Percentiles rank a stretch among this genome's conserved stretches.
Evolutionary conservation across 2,113 vertebrate genomes (phyloP).

Genomic region (Rhagologus leucostigma): DNA sequence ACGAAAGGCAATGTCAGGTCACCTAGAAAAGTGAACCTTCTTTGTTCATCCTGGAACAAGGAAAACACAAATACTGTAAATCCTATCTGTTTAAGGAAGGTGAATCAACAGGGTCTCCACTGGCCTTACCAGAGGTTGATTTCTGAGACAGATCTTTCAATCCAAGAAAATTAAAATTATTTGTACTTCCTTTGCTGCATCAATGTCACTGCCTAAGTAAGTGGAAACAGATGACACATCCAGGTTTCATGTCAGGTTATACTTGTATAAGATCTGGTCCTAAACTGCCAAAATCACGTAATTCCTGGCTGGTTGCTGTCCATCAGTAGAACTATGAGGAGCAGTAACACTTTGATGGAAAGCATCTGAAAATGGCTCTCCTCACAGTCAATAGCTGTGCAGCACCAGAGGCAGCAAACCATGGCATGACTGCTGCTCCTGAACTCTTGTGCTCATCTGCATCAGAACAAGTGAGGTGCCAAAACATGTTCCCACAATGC

Average conservation of each 20-base stretch:
- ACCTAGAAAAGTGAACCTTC: background rate
- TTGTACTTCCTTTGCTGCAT: background rate
- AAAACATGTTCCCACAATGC: background rate
- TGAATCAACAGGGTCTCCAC: background rate
- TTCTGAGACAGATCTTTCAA: background rate
- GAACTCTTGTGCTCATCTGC: background rate
- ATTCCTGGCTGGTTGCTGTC: background rate
- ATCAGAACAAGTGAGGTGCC: background rate
- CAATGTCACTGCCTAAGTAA: background rate
- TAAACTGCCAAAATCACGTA: background rate
- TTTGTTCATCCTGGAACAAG: background rate
- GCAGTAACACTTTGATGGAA: background rate
- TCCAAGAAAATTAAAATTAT: background rate
- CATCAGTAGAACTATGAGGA: background rate
- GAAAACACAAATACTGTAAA: background rate
- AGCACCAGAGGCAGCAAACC: background rate
- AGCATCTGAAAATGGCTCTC: background rate
- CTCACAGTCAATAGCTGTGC: background rate
- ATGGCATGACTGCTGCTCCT: background rate
- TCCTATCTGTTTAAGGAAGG: background rate
- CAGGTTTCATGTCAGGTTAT: background rate
- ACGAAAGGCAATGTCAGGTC: background rate
- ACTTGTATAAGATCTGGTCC: background rate
- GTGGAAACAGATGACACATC: background rate
- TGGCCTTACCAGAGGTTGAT: background rate